A percentile compares a stretch with the other conserved stretches of the same genome.
phyloP scores from a whole-genome alignment of 2,797 vertebrate genomes.

The Hippopotamyrus pictus region DNA sequence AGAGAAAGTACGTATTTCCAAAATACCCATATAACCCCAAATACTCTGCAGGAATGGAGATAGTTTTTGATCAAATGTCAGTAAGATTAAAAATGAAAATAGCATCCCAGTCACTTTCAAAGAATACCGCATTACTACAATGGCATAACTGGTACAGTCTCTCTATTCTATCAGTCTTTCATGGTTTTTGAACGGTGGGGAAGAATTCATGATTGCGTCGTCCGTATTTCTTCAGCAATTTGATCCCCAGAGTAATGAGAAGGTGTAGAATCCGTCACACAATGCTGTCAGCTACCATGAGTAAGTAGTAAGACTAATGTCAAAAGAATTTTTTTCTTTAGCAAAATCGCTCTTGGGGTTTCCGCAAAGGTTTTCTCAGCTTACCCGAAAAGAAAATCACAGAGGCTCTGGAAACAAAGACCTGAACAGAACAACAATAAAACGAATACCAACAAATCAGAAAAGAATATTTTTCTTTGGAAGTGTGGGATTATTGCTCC shows the following conservation, averaged over 20 bases:
- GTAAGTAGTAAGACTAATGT: constrained; percentile 6
- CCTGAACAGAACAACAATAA: background rate
- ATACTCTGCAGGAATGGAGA: background rate
- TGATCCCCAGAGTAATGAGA: constrained; percentile 1
- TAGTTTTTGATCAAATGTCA: background rate
- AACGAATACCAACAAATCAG: constrained; percentile 4
- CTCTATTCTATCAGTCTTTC: background rate
- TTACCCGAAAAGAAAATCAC: constrained; percentile 13
- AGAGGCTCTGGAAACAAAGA: constrained; percentile 3
- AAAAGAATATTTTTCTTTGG: constrained; percentile 39
- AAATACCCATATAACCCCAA: background rate
- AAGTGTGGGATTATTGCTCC: constrained; percentile 44
- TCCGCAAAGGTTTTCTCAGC: background rate
- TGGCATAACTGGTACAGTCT: background rate
- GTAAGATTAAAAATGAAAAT: background rate
- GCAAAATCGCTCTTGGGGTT: constrained; percentile 9
- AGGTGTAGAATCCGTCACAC: background rate
- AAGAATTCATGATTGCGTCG: background rate
- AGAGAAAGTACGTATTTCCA: background rate
- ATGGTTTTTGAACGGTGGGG: background rate
- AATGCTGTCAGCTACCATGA: constrained; percentile 5
- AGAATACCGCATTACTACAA: background rate
- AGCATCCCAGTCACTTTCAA: background rate
- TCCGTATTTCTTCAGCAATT: background rate
- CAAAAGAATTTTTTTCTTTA: constrained; percentile 11